Percentiles rank a stretch among this genome's conserved stretches.
These are phyloP conservation scores for Lepas anatifera DNA, from an alignment of 2,888 invertebrate genomes.

Conservation along the genomic window DNA sequence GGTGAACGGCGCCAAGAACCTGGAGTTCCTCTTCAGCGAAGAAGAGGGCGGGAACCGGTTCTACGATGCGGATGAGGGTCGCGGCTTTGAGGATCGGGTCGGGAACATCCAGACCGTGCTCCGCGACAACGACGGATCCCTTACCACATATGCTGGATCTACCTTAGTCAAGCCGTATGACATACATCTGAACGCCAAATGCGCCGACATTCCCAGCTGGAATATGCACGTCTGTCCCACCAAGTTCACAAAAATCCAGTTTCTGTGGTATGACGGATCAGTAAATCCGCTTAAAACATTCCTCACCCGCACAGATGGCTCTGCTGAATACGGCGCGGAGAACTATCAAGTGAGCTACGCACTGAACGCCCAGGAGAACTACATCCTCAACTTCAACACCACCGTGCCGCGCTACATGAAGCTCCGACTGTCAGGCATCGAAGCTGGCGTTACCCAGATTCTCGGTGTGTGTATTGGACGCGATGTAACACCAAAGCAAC, in stretches of 20 bases:
- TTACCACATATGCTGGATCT: not conserved
- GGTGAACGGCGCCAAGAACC: not conserved
- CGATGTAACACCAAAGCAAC: not conserved
- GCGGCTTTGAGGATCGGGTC: not conserved
- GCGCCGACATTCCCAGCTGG: not conserved
- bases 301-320: not conserved
- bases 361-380: not conserved
- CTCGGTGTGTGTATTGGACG: not conserved
- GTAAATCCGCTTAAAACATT: not conserved
- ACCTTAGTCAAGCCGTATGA: constrained; percentile 1
- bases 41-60: not conserved
- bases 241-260: not conserved
- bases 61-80: constrained; percentile 1
- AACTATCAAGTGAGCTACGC: not conserved
- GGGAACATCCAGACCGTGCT: constrained; percentile 9
- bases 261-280: not conserved
- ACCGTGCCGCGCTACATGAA: not conserved
- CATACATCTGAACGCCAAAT: not conserved
- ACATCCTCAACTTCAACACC: constrained; percentile 9
- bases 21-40: not conserved
- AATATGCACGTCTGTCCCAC: constrained; percentile 4
- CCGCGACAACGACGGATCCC: not conserved
- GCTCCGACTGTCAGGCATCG: not conserved
- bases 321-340: not conserved
- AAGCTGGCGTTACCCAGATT: not conserved